These are phyloP conservation scores for Mallateleia sp. DNA, from an alignment of 2,888 invertebrate genomes.

Conservation along the genomic window DNA sequence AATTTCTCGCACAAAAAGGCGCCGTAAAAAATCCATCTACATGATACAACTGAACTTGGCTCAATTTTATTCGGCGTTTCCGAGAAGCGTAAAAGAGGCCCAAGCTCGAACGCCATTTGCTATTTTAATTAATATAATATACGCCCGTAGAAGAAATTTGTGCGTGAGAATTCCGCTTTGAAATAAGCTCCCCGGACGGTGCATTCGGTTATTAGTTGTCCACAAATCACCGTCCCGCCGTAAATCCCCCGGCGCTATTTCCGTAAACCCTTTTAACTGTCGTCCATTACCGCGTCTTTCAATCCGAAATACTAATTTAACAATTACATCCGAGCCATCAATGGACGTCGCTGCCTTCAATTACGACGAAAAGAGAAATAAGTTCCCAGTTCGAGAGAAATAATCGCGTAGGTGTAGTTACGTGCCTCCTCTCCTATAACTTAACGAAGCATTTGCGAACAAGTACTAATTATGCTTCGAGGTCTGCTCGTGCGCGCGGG, in stretches of 20 bases:
- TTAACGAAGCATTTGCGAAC: constrained; percentile 82
- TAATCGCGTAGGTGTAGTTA: constrained; percentile 73
- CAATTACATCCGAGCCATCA: constrained; percentile 59
- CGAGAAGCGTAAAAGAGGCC: constrained; percentile 21
- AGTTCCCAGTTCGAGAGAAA: constrained; percentile 52
- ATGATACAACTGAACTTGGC: constrained; percentile 28
- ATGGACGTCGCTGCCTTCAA: constrained; percentile 48
- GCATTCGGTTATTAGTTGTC: constrained; percentile 59
- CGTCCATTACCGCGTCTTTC: constrained; percentile 59
- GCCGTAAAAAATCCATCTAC: constrained; percentile 52
- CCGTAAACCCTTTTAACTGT: constrained; percentile 49
- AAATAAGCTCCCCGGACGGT: constrained; percentile 28
- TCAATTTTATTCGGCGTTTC: constrained; percentile 11
- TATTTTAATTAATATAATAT: constrained; percentile 60
- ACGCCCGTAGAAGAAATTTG: constrained; percentile 34
- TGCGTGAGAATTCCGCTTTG: constrained; percentile 28
- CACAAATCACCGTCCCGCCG: constrained; percentile 40
- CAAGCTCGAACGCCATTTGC: background rate
- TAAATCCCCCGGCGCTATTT: constrained; percentile 54
- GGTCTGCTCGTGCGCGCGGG: constrained; percentile 75
- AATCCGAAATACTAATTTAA: constrained; percentile 70
- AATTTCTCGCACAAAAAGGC: constrained; percentile 56
- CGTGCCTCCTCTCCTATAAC: constrained; percentile 70
- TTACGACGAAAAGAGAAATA: constrained; percentile 62
- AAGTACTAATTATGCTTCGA: constrained; percentile 85